Percentiles rank a stretch among this genome's conserved stretches.
Evolutionary conservation across 2,888 invertebrate species (phyloP).

Genomic region (Aplocera efformata): DNA sequence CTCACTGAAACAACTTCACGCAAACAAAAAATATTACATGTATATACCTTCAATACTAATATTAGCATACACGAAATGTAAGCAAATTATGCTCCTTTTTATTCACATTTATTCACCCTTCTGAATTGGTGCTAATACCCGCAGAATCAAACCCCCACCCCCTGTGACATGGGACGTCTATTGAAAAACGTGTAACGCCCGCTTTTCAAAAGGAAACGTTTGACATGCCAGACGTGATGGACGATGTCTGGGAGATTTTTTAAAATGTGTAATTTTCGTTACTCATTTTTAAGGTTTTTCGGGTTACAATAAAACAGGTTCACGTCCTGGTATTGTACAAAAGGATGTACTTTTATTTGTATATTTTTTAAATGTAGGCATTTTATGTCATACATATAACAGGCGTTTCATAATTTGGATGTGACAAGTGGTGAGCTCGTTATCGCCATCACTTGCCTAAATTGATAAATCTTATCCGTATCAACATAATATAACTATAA

Average conservation of each 20-base stretch:
- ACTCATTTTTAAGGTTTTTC: neutral
- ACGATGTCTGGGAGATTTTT: constrained; percentile 33
- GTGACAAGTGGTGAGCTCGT: too few relatives aligned
- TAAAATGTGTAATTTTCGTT: constrained; percentile 2
- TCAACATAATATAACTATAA: too few relatives aligned
- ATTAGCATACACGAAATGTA: constrained; percentile 47
- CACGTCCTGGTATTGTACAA: too few relatives aligned
- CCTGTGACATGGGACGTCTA: constrained; percentile 46
- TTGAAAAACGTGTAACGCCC: constrained; percentile 41
- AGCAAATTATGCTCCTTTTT: constrained; percentile 72
- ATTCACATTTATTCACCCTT: constrained; percentile 76
- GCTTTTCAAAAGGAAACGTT: constrained; percentile 35
- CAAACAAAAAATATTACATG: too few relatives aligned
- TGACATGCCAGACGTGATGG: constrained; percentile 43
- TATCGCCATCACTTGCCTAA: too few relatives aligned
- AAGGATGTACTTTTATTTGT: too few relatives aligned
- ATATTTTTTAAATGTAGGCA: too few relatives aligned
- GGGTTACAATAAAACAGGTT: too few relatives aligned
- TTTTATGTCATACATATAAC: too few relatives aligned
- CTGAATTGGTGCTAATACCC: constrained; percentile 76
- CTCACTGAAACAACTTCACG: too few relatives aligned
- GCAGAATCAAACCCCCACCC: constrained; percentile 40
- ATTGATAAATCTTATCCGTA: too few relatives aligned
- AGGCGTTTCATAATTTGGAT: too few relatives aligned
- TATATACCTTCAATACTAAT: neutral